Conservation (phyloP, 2,797 vertebrate genomes). For the Remorina albescens region DNA sequence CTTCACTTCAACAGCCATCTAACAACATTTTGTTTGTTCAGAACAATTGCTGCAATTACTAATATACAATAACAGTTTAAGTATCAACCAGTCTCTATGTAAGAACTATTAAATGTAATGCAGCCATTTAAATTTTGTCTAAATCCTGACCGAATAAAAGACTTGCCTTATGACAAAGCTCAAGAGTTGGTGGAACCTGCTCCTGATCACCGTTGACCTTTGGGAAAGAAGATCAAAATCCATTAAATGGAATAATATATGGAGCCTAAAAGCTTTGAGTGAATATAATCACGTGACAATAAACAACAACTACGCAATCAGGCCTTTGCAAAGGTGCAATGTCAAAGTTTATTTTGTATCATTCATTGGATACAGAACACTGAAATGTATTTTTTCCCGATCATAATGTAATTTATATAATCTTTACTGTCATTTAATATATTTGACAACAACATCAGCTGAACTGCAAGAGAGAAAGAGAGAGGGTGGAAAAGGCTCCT, state of each 20-base stretch:
- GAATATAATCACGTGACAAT: not conserved
- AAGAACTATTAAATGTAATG: not conserved
- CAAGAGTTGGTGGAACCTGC: not conserved
- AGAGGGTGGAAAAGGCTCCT: slow-evolving; percentile 52
- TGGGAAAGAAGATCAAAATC: not conserved
- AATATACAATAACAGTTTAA: too few relatives aligned
- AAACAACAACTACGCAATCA: slow-evolving; percentile 36
- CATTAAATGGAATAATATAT: not conserved
- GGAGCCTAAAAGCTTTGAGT: not conserved
- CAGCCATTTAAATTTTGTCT: too few relatives aligned
- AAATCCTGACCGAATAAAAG: too few relatives aligned
- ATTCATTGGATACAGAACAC: slow-evolving; percentile 86
- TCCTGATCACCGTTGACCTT: too few relatives aligned
- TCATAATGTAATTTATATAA: slow-evolving; percentile 81
- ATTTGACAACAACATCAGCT: slow-evolving; percentile 80
- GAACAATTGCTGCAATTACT: too few relatives aligned
- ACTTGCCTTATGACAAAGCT: not conserved
- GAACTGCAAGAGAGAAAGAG: slow-evolving; percentile 70
- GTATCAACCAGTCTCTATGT: not conserved
- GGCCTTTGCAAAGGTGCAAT: slow-evolving; percentile 78
- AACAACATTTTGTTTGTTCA: not conserved
- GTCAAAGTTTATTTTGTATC: slow-evolving; percentile 87
- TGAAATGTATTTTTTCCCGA: slow-evolving; percentile 78
- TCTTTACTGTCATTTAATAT: slow-evolving; percentile 81
- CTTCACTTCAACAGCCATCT: too few relatives aligned